A percentile compares a stretch with the other conserved stretches of the same genome.
These are phyloP conservation scores for Lepus europaeus DNA, from an alignment of 2,113 vertebrate genomes.

Conservation along the genomic window DNA sequence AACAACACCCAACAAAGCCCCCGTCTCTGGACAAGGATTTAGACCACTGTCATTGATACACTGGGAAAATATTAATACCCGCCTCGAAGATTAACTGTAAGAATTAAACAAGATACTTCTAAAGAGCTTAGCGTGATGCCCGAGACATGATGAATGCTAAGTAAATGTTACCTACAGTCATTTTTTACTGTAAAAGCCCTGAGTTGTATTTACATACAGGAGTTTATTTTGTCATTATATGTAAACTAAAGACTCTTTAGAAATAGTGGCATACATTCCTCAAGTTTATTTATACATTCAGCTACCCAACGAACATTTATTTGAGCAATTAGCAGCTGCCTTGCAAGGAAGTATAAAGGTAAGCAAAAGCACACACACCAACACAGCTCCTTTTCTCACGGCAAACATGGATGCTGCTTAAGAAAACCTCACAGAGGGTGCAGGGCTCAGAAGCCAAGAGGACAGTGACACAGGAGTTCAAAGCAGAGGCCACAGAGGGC, in stretches of 20 bases:
- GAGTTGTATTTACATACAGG: neutral
- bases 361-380: neutral
- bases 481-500: neutral
- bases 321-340: neutral
- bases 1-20: neutral
- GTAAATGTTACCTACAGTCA: neutral
- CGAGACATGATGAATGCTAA: neutral
- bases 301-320: neutral
- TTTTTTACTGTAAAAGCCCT: neutral
- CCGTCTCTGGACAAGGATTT: neutral
- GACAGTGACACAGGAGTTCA: neutral
- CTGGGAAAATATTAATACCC: neutral
- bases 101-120: neutral
- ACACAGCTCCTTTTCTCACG: neutral
- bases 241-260: conserved; percentile 34
- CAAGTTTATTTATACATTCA: neutral
- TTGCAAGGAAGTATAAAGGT: conserved; percentile 14
- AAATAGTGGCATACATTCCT: neutral
- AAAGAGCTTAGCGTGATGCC: neutral
- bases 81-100: neutral
- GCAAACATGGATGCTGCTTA: neutral
- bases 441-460: neutral
- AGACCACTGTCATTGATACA: neutral
- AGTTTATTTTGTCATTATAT: neutral
- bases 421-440: neutral